Conservation (phyloP, 2,113 vertebrate species). For the Piprites chloris region DNA sequence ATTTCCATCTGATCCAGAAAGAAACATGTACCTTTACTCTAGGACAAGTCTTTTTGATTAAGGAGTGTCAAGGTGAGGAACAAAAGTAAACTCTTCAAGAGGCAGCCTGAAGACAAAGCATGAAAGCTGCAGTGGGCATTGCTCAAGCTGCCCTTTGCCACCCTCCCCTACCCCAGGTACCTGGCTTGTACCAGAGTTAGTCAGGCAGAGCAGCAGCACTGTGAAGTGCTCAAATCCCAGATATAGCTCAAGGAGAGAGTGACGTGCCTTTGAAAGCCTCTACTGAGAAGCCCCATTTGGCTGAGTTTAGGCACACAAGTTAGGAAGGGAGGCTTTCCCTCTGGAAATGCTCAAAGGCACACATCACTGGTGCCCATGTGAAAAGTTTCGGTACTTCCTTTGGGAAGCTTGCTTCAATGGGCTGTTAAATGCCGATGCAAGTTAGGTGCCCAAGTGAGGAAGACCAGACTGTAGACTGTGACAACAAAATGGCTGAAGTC, state of each 20-base stretch:
- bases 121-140: rapidly evolving
- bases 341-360: neutral
- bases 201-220: neutral
- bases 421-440: neutral
- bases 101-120: neutral
- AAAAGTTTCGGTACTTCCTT: neutral
- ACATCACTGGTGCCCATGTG: rapidly evolving
- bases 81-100: neutral
- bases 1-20: neutral
- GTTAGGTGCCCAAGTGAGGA: neutral
- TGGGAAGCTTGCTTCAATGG: neutral
- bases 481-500: slow-evolving; percentile 21
- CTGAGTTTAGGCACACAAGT: neutral
- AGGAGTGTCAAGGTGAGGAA: neutral
- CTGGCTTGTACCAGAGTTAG: neutral
- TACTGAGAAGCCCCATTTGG: neutral
- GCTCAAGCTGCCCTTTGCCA: neutral
- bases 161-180: neutral
- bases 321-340: neutral
- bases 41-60: neutral
- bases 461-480: neutral
- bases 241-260: neutral
- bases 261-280: neutral
- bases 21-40: neutral
- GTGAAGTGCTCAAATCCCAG: neutral